Evolutionary conservation across 2,113 vertebrate species (phyloP), one percentile per base, ranked within the genome.

Genomic region (Stercorarius parasiticus): DNA sequence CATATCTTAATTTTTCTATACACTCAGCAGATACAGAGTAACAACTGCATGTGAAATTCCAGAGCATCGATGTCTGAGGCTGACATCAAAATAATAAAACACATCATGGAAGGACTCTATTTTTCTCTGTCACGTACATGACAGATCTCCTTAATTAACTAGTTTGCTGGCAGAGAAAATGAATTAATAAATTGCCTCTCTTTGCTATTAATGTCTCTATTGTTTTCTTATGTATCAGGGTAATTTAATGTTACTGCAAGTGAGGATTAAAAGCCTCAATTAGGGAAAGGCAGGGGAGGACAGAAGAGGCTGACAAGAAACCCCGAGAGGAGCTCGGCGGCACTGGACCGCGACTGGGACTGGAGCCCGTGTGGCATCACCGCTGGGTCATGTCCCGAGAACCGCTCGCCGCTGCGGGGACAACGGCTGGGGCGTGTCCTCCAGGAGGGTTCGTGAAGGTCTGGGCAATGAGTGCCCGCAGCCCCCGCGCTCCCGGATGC

Each of bases 51-150:
- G 11, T 6, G 62, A 20, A 42, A 42, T 6, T 5, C 18, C 86
- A 83, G 76, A 36, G 47, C 59, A 30, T 19, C 7, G 1, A 8
- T 25, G 38, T 4, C 70, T 15, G 69, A 67, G 70, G 55, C 50
- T 84, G 89, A 62, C 83, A 86, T 16, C 42, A 15, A 78, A 78
- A 10, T 50, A 53, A 12, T 16, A 15, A 49, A 65, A 52, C 12
- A 4, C 0, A 0, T 4, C 27, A 7, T 22, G n/a, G 69, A 59
- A 38, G 15, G 72, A 15, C 50, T 58, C 62, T n/a, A 1, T 81
- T 88, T n/a, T 17, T 7, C 21, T 52, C 30, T 50, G 20, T 32
- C 56, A 19, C 36, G 67, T 52, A 43, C 32, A 26, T 38, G 62
- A 85, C 36, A 67, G 34, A 45, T 55, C 69, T 74, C 50, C 66